Evolutionary conservation across 2,113 vertebrate genomes (phyloP), one percentile per base, ranked within the genome.

Genomic region (Pseudorhombus dupliciocellatus): DNA sequence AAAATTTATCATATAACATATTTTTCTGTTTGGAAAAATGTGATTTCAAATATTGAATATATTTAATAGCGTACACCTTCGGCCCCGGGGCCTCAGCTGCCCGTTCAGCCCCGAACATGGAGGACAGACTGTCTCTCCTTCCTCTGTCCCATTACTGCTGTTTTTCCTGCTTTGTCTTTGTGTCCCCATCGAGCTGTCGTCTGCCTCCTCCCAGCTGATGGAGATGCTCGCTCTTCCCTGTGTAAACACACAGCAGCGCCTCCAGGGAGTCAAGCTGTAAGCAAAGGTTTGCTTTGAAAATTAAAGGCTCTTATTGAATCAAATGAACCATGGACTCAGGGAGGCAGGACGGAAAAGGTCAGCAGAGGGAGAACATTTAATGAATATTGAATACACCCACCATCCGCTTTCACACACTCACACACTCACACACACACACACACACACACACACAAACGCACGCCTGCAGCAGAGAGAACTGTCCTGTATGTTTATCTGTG

Each of bases 301-400:
- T 85, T 65, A 81, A 68, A 71, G 21, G 84, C 70, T 87, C 44
- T 88, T 84, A 88, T 90, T 90, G 85, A 89, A 90, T 91, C 81
- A 88, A 88, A 88, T 86, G 77, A 84, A 83, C 78, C 83, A 75
- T 79, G 75, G 82, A 70, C 63, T 87, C 74, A 0, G 61, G 25
- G 68, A 85, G 61, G 67, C 54, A 62, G 44, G 67, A 58, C 67
- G 66, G 83, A 77, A 89, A 89, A 88, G 90, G 87, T 89, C 86
- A 88, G 77, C 83, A 84, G 88, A 81, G 79, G 78, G 75, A 74
- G 77, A 81, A 80, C 68, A 81, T 86, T 88, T 84, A 88, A 84
- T 90, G 83, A 89, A 87, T 79, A 88, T 83, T 80, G 83, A 88
- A 88, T 83, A 67, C 31, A 48, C 63, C 18, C 46, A 60, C 63